Evolutionary conservation across 1,140 invertebrate species (phyloP), one percentile per base, ranked within the genome.

Genomic region (Drosophila sucinea): DNA sequence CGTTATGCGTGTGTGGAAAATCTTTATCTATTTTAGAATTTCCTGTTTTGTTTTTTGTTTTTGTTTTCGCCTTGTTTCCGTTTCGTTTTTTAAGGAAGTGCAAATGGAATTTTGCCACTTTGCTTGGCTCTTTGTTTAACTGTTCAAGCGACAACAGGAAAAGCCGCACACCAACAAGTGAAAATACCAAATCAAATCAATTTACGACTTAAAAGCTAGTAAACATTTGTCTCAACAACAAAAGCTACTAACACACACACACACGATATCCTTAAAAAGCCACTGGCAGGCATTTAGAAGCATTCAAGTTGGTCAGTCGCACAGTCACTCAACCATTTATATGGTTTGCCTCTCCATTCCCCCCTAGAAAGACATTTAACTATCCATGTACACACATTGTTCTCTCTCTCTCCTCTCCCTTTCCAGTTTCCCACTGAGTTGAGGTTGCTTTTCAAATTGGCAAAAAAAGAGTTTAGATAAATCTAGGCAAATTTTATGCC

Each of bases 141-240:
- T 32, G 60, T 63, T 44, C 51, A 47, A 64, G 41, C 61, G 35
- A 35, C 63, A 65, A 55, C 63, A 51, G 44, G 44, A 51, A 51
- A 51, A 51, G 44, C 44, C 23, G 67, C 57, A 77, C 40, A 41
- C 72, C 64, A 60, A 77, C 67, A 67, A 66, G 57, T 78, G 47
- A 62, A 72, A 65, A 83, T 76, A 83, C 67, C 30, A 79, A 67
- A 83, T 73, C 73, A 83, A 89, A 83, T 83, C 80, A 89, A 80
- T 87, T 80, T 73, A 70, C 84, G 74, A 77, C 77, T 89, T 72
- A 68, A 77, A 83, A 79, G 65, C 83, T 73, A 77, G 69, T 71
- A 69, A 79, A 76, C 77, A 87, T 71, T 73, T 82, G 66, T 66
- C 64, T 75, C 47, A 75, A 60, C 72, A 63, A 80, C 77, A 81